Evolutionary conservation across 2,888 invertebrate genomes (phyloP), one percentile per base, ranked within the genome.

Genomic region (Machimus rusticus): DNA sequence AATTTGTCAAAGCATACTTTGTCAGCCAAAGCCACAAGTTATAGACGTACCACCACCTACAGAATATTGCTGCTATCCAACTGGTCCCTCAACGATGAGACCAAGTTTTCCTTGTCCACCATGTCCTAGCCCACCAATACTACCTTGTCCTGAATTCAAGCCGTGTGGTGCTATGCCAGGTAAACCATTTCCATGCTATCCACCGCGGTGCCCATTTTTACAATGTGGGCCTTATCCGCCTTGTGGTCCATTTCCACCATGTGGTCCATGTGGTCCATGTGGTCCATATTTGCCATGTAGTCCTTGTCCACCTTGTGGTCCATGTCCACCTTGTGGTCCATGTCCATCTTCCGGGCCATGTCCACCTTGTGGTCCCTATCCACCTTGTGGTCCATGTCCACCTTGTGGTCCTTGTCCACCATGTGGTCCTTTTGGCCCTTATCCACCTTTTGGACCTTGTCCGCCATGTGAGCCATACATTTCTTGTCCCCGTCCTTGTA

Each of bases 1-100:
- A 90, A 90, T 92, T 37, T 92, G 92, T 88, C 91, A 92, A 88
- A 90, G 91, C 16, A 90, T 92, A 79, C 88, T 92, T 74, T 92
- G 92, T 87, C 92, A 92, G 88, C 92, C 92, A 4, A 92, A 91
- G 87, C 91, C 92, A 0, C 92, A 92, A 90, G 90, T 90, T 0
- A 89, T 92, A 39, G 92, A 92, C 89, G 90, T 92, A 77, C 92
- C 92, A 23, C 90, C 91, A 16, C 91, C 92, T 1, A 88, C 89
- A 14, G 92, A 92, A 87, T 92, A 91, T 86, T 92, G 91, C 88
- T 91, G 92, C 87, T 91, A 91, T 89, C 90, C 91, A 14, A 91
- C 91, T 51, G 91, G 91, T 87, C 91, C 91, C n/a, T 90, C 91
- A 43, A 90, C 90, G 28, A 90, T 91, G 51, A 91, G 90, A 86